These are phyloP conservation scores for Myotis davidii DNA, from an alignment of 2,113 vertebrate genomes.

Conservation along the genomic window DNA sequence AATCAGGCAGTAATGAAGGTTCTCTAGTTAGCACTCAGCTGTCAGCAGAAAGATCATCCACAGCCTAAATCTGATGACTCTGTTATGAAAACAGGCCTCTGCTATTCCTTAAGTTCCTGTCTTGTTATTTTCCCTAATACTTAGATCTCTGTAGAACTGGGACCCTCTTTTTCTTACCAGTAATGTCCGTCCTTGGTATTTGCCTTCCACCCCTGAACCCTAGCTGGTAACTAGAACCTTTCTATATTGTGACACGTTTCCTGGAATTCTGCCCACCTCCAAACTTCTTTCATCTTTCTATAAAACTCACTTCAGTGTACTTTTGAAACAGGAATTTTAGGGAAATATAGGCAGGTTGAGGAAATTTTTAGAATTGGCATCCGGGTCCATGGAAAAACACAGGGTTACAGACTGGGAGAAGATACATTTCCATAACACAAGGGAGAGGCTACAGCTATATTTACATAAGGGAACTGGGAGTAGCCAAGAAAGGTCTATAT, in stretches of 20 bases:
- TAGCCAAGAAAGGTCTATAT: no score
- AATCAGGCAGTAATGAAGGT: background rate
- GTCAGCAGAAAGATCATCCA: background rate
- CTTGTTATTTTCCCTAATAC: background rate
- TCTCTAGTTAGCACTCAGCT: background rate
- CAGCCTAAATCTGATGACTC: background rate
- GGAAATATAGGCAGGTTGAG: no score
- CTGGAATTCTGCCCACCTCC: background rate
- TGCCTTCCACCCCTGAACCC: background rate
- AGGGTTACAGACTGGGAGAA: no score
- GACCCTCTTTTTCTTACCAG: background rate
- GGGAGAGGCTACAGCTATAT: no score
- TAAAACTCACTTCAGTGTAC: background rate
- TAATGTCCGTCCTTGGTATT: background rate
- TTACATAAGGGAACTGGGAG: no score
- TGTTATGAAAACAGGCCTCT: conserved; percentile 17
- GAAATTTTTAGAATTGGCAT: no score
- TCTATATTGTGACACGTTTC: background rate
- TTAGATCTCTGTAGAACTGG: background rate
- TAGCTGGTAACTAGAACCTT: background rate
- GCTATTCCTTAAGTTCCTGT: background rate
- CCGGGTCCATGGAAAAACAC: no score
- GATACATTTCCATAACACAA: no score
- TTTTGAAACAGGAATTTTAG: no score
- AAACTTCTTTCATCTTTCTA: background rate